Base-by-base conservation (phyloP, 2,888 invertebrate species). In the Phanerotoma sp. region DNA sequence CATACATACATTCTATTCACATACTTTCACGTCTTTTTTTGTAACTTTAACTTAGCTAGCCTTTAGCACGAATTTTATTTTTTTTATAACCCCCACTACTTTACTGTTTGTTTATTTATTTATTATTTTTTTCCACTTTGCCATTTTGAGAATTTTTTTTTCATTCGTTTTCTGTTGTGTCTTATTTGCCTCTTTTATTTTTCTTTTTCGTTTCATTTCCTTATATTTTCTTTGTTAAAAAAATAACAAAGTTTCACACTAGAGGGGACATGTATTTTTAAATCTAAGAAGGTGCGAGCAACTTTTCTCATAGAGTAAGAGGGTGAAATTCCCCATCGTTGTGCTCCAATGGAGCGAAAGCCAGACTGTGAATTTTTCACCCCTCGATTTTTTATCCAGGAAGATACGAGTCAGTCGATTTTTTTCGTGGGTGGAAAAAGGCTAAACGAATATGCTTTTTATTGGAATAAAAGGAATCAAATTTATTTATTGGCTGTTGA, bases 241-340 rank as follows among this genome's bases (percentile, higher is more conserved):
- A 21, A 22, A 22, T 35, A 37, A 37, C 16, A 47, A 47, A 47
- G 22, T 47, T 46, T 33, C 16, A 21, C 33, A 46, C 46, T 33
- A 33, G 16, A 13, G 21, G 15, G 16, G 22, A 37, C 28, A 38
- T 47, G 47, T 37, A 47, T 47, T 47, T 47, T 47, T 47, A 47
- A 47, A 47, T 47, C 35, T 22, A 47, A 47, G 47, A 28, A 37
- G 47, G 37, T 47, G 37, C 20, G 47, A 47, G 37, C n/a, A 47
- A 37, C 11, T 47, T 47, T 47, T 37, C 47, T 37, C 22, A 45
- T 45, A 46, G 20, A 46, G 46, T 22, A 32, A 21, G 32, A 33
- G 13, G 32, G 20, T 20, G 18, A 33, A 32, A 20, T 35, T 13
- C 35, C 22, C 20, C 21, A 21, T 21, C 15, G 22, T 32, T 20